Conservation (phyloP, 2,113 vertebrate species). For the Vidua chalybeata region DNA sequence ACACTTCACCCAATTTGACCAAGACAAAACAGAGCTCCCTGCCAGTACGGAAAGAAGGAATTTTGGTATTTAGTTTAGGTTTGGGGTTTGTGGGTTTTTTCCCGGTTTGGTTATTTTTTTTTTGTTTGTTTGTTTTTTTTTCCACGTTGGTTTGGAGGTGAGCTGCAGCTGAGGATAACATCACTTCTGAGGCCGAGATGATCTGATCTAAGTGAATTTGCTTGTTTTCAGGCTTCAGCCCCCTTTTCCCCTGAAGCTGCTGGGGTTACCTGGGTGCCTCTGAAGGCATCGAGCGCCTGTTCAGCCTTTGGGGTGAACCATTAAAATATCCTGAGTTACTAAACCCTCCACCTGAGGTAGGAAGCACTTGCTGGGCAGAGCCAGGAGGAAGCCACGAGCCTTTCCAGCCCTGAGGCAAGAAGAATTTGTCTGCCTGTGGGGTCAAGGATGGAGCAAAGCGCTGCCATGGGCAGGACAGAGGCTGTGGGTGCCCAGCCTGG, state of each 20-base stretch:
- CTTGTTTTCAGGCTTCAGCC: background rate
- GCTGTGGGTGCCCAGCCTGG: background rate
- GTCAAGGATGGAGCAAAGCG: background rate
- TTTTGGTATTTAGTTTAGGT: background rate
- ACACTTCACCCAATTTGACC: background rate
- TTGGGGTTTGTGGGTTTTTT: background rate
- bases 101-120: no score
- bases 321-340: background rate
- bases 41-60: accelerated
- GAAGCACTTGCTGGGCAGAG: background rate
- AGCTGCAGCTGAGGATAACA: background rate
- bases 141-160: background rate
- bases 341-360: background rate
- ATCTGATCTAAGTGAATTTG: background rate
- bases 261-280: accelerated
- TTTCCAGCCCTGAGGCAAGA: background rate
- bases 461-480: no score
- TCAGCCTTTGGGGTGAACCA: background rate
- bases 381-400: background rate
- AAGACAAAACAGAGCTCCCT: background rate
- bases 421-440: accelerated
- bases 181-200: accelerated
- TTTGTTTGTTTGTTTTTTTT: no score
- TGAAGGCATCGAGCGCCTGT: accelerated
- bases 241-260: background rate